Percentiles rank a stretch among this genome's conserved stretches.
phyloP scores from a whole-genome alignment of 37 sponge, comb jelly and placozoan genomes.

The Chondrilla cf. caribensis region DNA sequence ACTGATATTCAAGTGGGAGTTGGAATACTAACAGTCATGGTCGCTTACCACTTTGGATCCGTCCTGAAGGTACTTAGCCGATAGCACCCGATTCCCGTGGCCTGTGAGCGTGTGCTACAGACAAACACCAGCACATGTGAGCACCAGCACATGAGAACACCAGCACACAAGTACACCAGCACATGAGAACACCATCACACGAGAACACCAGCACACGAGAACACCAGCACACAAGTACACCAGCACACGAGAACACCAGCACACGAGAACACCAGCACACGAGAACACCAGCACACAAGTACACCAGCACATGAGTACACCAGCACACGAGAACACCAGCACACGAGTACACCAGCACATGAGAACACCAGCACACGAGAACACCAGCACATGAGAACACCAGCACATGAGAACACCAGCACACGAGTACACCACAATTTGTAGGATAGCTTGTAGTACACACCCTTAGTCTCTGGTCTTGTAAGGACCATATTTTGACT shows the following conservation, averaged over 20 bases:
- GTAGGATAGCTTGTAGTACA: too few species aligned
- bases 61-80: constrained; percentile 85
- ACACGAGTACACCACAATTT: not conserved
- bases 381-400: too few species aligned
- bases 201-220: not conserved
- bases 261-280: not conserved
- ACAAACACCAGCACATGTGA: not conserved
- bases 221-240: too few species aligned
- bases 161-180: not conserved
- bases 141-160: not conserved
- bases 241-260: not conserved
- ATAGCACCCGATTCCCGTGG: constrained; percentile 79
- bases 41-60: constrained; percentile 63
- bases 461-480: constrained; percentile 66
- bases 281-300: not conserved
- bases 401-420: not conserved
- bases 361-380: not conserved
- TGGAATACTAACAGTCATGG: not conserved
- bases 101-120: constrained; percentile 79
- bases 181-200: not conserved
- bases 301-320: not conserved
- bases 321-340: not conserved
- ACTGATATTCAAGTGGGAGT: too few species aligned
- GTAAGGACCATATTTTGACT: constrained; percentile 74
- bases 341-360: not conserved